Evolutionary conservation across 2,113 vertebrate species (phyloP).

Genomic region (Caretta caretta): DNA sequence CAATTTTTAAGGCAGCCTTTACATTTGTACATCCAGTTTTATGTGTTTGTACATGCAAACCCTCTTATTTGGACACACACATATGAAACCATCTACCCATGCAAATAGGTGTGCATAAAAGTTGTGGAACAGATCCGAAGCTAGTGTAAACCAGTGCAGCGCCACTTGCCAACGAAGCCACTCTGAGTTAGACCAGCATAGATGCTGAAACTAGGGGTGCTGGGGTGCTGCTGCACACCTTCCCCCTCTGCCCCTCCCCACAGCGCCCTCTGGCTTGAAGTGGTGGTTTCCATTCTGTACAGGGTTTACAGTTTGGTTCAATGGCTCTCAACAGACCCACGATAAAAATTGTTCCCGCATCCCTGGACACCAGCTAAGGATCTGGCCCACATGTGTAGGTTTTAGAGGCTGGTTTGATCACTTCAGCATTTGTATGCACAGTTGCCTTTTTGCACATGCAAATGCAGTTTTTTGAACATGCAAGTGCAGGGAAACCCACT

Average conservation of each 20-base stretch:
- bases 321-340: too few species aligned
- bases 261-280: too few species aligned
- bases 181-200: background rate
- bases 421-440: background rate
- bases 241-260: too few species aligned
- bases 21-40: background rate
- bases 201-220: too few species aligned
- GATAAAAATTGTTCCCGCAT: too few species aligned
- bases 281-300: too few species aligned
- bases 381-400: background rate
- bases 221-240: too few species aligned
- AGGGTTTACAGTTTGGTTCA: too few species aligned
- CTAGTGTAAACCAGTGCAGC: too few species aligned
- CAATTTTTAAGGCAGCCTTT: background rate
- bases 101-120: background rate
- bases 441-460: background rate
- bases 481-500: background rate
- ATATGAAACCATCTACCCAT: background rate
- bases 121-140: fast-evolving
- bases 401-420: background rate
- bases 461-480: background rate
- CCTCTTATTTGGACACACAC: too few species aligned
- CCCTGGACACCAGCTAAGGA: background rate
- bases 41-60: background rate
- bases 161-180: background rate